These are phyloP conservation scores for Phataginus tetradactyla DNA, from an alignment of 2,797 vertebrate species.

Conservation along the genomic window DNA sequence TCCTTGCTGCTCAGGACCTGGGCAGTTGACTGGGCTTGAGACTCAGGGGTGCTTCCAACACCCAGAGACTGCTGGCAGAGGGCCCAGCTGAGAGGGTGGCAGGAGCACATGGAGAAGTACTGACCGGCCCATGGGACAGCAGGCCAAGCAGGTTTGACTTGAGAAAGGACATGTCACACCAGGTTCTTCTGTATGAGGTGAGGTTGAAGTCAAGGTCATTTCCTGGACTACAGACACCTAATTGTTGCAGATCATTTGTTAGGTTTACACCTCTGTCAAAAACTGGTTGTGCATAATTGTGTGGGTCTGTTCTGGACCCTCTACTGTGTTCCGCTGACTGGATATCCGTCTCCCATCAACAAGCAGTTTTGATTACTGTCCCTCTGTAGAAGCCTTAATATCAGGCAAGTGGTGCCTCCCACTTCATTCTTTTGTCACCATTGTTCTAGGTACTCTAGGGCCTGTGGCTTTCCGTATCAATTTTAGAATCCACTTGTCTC, in stretches of 20 bases:
- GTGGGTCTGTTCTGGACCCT: neutral
- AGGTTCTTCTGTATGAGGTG: neutral
- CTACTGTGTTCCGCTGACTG: neutral
- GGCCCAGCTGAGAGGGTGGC: too few species aligned
- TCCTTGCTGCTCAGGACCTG: neutral
- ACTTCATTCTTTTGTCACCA: neutral
- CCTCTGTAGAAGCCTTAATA: neutral
- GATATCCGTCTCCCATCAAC: neutral
- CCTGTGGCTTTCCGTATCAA: neutral
- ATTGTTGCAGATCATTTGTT: neutral
- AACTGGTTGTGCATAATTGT: neutral
- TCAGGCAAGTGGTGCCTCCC: neutral
- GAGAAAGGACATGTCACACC: neutral
- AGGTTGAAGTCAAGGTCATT: neutral
- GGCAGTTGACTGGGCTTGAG: neutral
- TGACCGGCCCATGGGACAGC: neutral
- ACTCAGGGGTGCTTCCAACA: neutral
- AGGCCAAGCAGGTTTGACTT: neutral
- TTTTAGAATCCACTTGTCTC: neutral
- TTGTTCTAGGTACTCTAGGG: too few species aligned
- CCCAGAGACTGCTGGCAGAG: neutral
- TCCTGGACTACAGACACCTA: rapidly evolving
- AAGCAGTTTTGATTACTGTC: neutral
- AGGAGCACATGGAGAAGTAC: too few species aligned
- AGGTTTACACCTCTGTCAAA: neutral